Evolutionary conservation across 2,888 invertebrate genomes (phyloP).

Genomic region (Nebria salina): DNA sequence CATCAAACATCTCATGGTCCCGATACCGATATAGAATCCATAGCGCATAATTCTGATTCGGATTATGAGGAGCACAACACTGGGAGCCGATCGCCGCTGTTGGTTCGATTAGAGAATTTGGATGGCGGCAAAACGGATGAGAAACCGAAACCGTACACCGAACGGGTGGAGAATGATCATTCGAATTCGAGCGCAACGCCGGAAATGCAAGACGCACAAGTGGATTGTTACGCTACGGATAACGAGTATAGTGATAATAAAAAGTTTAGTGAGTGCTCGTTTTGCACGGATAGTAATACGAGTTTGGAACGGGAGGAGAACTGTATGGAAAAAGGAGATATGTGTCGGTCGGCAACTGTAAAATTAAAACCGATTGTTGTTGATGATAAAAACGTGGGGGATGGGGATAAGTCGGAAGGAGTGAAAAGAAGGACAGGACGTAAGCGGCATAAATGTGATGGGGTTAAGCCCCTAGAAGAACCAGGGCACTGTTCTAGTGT

Average conservation of each 20-base stretch:
- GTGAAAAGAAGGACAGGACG: conserved; percentile 53
- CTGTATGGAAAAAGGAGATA: conserved; percentile 47
- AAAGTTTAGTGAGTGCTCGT: conserved; percentile 58
- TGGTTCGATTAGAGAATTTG: conserved; percentile 64
- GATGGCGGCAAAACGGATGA: conserved; percentile 59
- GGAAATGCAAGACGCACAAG: conserved; percentile 64
- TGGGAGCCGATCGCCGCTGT: conserved; percentile 75
- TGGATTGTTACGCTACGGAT: conserved; percentile 58
- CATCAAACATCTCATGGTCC: conserved; percentile 73
- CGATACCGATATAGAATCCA: conserved; percentile 68
- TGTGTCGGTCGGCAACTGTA: conserved; percentile 40
- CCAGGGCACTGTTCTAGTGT: conserved; percentile 63
- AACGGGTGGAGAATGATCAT: conserved; percentile 71
- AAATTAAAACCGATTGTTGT: conserved; percentile 33
- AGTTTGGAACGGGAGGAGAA: conserved; percentile 58
- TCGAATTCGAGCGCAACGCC: conserved; percentile 71
- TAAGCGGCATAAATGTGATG: conserved; percentile 53
- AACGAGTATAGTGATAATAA: conserved; percentile 58
- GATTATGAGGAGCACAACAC: conserved; percentile 77
- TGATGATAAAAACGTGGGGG: conserved; percentile 33
- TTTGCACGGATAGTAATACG: conserved; percentile 58
- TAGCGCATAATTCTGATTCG: conserved; percentile 69
- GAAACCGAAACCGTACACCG: conserved; percentile 52
- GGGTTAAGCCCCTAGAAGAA: conserved; percentile 50
- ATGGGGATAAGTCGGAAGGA: conserved; percentile 36